These are phyloP conservation scores for Mimumesa dahlbomi DNA, from an alignment of 2,888 invertebrate genomes.

Conservation along the genomic window DNA sequence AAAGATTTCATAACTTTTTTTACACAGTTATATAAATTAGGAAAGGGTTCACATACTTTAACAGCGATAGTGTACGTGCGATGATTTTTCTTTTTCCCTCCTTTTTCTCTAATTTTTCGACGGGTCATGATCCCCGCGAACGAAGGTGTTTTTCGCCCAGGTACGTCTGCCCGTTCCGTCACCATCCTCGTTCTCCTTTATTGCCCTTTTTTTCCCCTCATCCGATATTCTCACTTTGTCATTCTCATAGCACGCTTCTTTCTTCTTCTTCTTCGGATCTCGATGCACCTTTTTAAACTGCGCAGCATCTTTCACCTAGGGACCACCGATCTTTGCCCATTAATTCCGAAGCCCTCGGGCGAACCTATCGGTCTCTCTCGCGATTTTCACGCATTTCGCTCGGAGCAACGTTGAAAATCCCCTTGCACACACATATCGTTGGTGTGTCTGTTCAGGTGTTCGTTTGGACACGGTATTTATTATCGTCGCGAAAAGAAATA, in stretches of 20 bases:
- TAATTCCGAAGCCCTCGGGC: slow-evolving; percentile 52
- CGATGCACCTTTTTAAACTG: slow-evolving; percentile 1
- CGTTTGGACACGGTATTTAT: too few species aligned
- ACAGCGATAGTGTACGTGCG: too few species aligned
- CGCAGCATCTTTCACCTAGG: slow-evolving; percentile 63
- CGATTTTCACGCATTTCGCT: slow-evolving; percentile 21
- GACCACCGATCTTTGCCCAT: slow-evolving; percentile 59
- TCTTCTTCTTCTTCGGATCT: slow-evolving; percentile 17
- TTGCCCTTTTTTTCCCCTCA: slow-evolving; percentile 20
- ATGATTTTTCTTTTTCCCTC: too few species aligned
- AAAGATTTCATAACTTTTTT: too few species aligned
- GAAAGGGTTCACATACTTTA: too few species aligned
- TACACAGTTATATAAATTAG: too few species aligned
- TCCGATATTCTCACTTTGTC: slow-evolving; percentile 24
- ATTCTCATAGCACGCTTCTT: slow-evolving; percentile 31
- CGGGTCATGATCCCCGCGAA: too few species aligned
- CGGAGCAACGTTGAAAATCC: slow-evolving; percentile 1
- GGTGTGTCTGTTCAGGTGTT: too few species aligned
- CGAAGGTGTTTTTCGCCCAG: too few species aligned
- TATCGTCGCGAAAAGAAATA: too few species aligned
- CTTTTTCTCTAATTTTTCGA: too few species aligned
- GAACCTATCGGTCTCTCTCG: slow-evolving; percentile 31
- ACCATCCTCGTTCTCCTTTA: slow-evolving; percentile 30
- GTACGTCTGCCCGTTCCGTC: slow-evolving; percentile 28
- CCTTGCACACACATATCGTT: too few species aligned